phyloP scores from a whole-genome alignment of 92 coral and sea anemone species.

The Scolanthus callimorphus region DNA sequence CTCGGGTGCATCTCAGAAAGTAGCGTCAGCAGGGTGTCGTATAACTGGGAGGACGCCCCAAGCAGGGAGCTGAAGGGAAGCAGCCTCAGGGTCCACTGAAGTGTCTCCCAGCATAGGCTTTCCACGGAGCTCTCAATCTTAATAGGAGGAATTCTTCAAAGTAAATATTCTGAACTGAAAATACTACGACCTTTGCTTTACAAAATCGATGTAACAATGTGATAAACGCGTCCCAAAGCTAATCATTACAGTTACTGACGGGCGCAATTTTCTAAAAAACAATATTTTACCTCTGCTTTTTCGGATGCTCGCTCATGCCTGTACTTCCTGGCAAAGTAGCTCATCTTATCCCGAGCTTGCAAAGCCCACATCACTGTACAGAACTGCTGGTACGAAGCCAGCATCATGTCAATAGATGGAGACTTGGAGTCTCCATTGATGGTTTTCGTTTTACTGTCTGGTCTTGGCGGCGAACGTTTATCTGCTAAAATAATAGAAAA shows the following conservation, averaged over 20 bases:
- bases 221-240: too few species aligned
- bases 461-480: background rate
- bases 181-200: too few species aligned
- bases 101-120: constrained; percentile 78
- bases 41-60: constrained; percentile 58
- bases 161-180: too few species aligned
- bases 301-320: constrained; percentile 50
- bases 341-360: constrained; percentile 74
- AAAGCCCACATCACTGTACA: constrained; percentile 89
- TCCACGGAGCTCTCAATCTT: constrained; percentile 29
- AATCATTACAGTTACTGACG: too few species aligned
- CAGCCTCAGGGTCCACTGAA: constrained; percentile 71
- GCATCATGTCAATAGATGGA: constrained; percentile 46
- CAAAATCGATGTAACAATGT: background rate
- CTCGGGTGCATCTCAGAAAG: constrained; percentile 83
- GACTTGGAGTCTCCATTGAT: background rate
- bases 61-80: constrained; percentile 77
- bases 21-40: constrained; percentile 77
- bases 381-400: constrained; percentile 73
- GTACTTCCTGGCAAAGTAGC: constrained; percentile 66
- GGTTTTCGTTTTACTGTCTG: background rate
- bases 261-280: too few species aligned
- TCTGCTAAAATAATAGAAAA: too few species aligned
- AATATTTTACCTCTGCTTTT: constrained; percentile 40
- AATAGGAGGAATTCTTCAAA: too few species aligned